Evolutionary conservation across 2,797 vertebrate species (phyloP).

Genomic region (Cirrhinus mrigala): DNA sequence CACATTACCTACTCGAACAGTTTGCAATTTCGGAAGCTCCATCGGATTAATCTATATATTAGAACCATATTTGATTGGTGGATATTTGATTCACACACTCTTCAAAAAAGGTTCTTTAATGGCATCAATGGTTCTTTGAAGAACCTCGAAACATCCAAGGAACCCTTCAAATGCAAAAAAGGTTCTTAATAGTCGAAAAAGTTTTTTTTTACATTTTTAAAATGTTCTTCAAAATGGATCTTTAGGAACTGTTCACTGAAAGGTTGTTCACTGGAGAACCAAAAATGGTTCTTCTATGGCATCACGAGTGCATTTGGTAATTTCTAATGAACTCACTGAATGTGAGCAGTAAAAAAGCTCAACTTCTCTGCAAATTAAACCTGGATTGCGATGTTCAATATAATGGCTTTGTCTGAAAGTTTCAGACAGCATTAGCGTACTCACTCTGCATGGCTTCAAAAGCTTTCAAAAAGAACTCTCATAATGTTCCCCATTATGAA

Average conservation of each 20-base stretch:
- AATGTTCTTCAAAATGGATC: too few species aligned
- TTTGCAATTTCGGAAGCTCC: not conserved
- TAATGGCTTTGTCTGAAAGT: slow-evolving; percentile 21
- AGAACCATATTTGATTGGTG: too few species aligned
- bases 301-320: too few species aligned
- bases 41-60: not conserved
- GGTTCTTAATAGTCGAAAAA: too few species aligned
- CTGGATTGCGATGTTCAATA: not conserved
- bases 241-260: too few species aligned
- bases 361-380: not conserved
- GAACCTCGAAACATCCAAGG: too few species aligned
- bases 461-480: not conserved
- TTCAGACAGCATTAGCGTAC: not conserved
- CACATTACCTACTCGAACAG: not conserved
- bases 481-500: not conserved
- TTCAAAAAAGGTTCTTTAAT: too few species aligned
- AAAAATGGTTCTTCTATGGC: too few species aligned
- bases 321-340: not conserved
- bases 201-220: too few species aligned
- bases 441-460: slow-evolving; percentile 10
- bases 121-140: too few species aligned
- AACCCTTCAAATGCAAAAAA: too few species aligned
- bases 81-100: not conserved
- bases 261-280: too few species aligned
- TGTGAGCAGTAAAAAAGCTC: not conserved